These are phyloP conservation scores for Drosophila anomelani DNA, from an alignment of 2,888 invertebrate genomes.

Conservation along the genomic window DNA sequence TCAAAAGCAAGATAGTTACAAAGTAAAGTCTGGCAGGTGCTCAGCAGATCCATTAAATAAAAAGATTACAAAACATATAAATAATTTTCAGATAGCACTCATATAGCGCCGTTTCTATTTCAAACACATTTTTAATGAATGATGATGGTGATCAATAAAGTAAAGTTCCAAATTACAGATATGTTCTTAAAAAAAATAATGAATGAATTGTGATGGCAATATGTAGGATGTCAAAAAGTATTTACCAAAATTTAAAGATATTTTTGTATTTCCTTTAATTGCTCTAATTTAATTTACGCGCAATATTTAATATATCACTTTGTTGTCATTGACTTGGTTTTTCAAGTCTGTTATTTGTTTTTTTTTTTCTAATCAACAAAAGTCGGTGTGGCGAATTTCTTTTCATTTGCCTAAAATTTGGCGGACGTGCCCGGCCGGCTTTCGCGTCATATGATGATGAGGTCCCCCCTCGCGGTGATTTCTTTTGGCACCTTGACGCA, in stretches of 20 bases:
- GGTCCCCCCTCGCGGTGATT: slow-evolving; percentile 8
- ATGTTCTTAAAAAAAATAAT: background rate
- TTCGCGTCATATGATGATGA: slow-evolving; percentile 33
- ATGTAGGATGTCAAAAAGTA: background rate
- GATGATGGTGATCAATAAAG: background rate
- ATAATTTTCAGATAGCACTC: no score
- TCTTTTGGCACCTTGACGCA: slow-evolving; percentile 41
- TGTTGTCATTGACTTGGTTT: slow-evolving; percentile 7
- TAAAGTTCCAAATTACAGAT: background rate
- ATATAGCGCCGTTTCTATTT: background rate
- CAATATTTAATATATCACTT: no score
- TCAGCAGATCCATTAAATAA: background rate
- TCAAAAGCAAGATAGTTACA: background rate
- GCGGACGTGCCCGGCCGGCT: slow-evolving; percentile 43
- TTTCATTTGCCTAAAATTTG: slow-evolving; percentile 27
- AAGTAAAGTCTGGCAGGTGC: background rate
- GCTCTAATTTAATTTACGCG: background rate
- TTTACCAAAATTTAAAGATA: background rate
- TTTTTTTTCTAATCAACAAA: background rate
- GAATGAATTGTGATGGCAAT: background rate
- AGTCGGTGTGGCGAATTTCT: slow-evolving; percentile 25
- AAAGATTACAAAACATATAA: background rate
- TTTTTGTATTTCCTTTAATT: background rate
- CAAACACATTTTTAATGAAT: background rate
- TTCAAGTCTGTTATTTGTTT: slow-evolving; percentile 11